phyloP scores from a whole-genome alignment of 2,797 vertebrate genomes.

The Tachyglossus aculeatus region DNA sequence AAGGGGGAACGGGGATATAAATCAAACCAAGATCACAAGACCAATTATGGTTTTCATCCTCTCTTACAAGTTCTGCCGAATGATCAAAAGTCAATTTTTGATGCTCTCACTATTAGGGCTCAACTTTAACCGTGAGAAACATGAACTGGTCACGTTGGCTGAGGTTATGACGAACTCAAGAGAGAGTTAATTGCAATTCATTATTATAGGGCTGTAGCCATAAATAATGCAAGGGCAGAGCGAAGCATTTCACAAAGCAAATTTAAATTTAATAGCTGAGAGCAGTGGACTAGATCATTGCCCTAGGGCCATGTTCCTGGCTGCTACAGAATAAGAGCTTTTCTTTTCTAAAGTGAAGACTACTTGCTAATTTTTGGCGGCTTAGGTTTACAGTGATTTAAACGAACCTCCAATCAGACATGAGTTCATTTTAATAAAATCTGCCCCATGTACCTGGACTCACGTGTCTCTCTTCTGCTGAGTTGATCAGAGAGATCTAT shows the following conservation, averaged over 20 bases:
- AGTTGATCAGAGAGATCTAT: too few species aligned
- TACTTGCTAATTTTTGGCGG: too few species aligned
- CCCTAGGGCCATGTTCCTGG: background rate
- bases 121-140: background rate
- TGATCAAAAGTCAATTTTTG: background rate
- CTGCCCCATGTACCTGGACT: too few species aligned
- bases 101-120: background rate
- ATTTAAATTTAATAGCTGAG: background rate
- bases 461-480: too few species aligned
- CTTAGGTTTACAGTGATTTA: too few species aligned
- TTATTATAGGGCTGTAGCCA: rapidly evolving
- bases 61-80: background rate
- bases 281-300: rapidly evolving
- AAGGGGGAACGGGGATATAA: rapidly evolving
- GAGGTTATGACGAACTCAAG: rapidly evolving
- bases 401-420: too few species aligned
- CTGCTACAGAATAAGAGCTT: background rate
- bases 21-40: background rate
- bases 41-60: rapidly evolving
- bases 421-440: too few species aligned
- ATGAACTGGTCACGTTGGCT: rapidly evolving
- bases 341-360: background rate
- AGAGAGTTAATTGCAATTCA: rapidly evolving
- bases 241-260: background rate
- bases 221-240: background rate